Evolutionary conservation across 2,797 vertebrate species (phyloP), one percentile per base, ranked within the genome.

Genomic region (Poecilia velifera): DNA sequence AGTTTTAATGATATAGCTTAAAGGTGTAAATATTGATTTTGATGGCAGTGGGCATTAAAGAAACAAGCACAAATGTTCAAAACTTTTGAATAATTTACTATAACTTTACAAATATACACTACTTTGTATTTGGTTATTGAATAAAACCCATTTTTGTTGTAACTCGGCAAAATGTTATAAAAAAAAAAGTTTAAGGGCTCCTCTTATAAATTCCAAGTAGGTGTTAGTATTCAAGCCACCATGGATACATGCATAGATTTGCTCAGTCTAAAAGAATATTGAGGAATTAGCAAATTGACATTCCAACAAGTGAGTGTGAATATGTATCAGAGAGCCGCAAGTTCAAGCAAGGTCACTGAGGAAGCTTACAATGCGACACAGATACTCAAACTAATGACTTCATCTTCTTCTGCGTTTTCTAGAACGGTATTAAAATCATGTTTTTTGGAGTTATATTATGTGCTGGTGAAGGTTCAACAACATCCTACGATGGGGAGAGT

Each of bases 361-460:
- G 72, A 39, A 82, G 81, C 71, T 85, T 79, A 91, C 6, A 82
- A 78, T 83, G 59, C 36, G 82, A 46, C 88, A 90, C 81, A 88
- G 87, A 92, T 88, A 87, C 76, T 77, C 53, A 68, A 64, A 59
- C 75, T 84, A 51, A 92, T 86, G 73, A 90, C 85, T 86, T 88
- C 92, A 88, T 82, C 31, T 3, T 43, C 75, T 86, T 82, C 75
- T 74, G 36, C 1, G 5, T 75, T 16, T 62, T 28, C 57, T 34
- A 16, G 31, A 76, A 85, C 76, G 84, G 62, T 7, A 34, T 18
- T 34, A 62, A 62, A 62, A 62, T 83, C 75, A 41, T 70, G 74
- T 82, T 72, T 85, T 77, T 55, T 74, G 62, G 74, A 12, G 5
- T 46, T 79, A 74, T 72, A 78, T 79, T 64, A 85, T 78, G 76